Percentiles rank a stretch among this genome's conserved stretches.
Evolutionary conservation across 1,140 invertebrate species (phyloP).

Genomic region (Euura saliciscinereae): DNA sequence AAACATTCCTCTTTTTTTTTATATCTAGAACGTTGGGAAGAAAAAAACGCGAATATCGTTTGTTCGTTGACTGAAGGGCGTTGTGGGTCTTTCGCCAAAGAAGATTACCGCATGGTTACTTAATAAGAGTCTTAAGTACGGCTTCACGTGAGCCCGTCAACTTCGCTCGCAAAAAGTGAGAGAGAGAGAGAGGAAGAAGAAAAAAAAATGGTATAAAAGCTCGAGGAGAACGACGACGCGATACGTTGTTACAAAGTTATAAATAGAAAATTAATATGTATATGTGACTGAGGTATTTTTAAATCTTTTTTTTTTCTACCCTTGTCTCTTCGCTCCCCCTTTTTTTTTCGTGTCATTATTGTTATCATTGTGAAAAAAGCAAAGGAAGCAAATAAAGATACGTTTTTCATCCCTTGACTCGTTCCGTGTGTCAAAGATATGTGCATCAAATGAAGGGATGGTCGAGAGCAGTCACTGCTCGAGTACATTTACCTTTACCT

Average conservation of each 20-base stretch:
- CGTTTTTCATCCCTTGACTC: neutral
- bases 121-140: conserved; percentile 5
- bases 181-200: neutral
- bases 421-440: no score
- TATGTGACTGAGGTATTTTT: neutral
- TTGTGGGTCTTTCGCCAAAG: neutral
- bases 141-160: neutral
- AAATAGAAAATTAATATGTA: no score
- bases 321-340: no score
- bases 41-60: neutral
- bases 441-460: no score
- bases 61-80: neutral
- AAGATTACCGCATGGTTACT: conserved; percentile 7
- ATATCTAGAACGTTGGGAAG: neutral
- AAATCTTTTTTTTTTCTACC: neutral
- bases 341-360: no score
- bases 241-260: neutral
- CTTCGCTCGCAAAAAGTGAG: neutral
- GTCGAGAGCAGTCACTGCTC: no score
- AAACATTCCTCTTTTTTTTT: no score
- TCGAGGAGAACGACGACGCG: neutral
- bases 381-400: neutral
- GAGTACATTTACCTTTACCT: no score
- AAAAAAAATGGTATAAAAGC: neutral
- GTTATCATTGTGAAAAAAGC: no score